Conservation (phyloP, 2,113 vertebrate genomes). For the Bettongia penicillata region DNA sequence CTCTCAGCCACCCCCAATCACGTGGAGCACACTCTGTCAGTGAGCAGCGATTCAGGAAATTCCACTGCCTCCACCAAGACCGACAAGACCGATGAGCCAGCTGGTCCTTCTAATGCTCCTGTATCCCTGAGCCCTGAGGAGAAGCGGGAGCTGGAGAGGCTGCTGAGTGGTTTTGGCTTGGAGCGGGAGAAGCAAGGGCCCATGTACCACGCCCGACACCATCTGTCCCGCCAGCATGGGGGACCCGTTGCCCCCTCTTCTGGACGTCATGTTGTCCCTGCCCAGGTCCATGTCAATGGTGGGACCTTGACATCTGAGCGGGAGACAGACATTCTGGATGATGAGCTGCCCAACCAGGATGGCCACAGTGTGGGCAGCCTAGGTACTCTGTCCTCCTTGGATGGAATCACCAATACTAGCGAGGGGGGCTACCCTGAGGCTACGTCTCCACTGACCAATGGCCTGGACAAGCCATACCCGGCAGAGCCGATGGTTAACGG, state of each 20-base stretch:
- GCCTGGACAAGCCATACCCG: constrained; percentile 82
- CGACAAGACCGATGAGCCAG: constrained; percentile 93
- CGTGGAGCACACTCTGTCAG: constrained; percentile 94
- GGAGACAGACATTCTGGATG: constrained; percentile 98
- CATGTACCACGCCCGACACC: constrained; percentile 86
- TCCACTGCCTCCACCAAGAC: constrained; percentile 98
- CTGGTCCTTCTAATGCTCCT: constrained; percentile 74
- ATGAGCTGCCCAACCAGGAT: constrained; percentile 95
- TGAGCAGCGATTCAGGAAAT: constrained; percentile 98
- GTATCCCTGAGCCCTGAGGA: constrained; percentile 91
- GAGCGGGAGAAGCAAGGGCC: constrained; percentile 80
- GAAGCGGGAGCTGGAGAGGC: constrained; percentile 94
- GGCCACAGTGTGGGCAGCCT: constrained; percentile 95
- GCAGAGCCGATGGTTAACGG: constrained; percentile 88
- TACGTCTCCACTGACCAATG: constrained; percentile 83
- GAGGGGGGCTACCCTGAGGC: constrained; percentile 85
- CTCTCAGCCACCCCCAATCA: constrained; percentile 86
- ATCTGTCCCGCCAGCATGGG: constrained; percentile 79
- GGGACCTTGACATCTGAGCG: constrained; percentile 85
- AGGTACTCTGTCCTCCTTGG: constrained; percentile 93
- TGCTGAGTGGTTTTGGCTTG: constrained; percentile 92
- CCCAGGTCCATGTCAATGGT: constrained; percentile 96
- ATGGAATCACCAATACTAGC: constrained; percentile 89
- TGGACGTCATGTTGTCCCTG: constrained; percentile 91
- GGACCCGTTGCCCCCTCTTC: constrained; percentile 70